These are phyloP conservation scores for Tachuris rubrigastra DNA, from an alignment of 2,113 vertebrate genomes.

Conservation along the genomic window DNA sequence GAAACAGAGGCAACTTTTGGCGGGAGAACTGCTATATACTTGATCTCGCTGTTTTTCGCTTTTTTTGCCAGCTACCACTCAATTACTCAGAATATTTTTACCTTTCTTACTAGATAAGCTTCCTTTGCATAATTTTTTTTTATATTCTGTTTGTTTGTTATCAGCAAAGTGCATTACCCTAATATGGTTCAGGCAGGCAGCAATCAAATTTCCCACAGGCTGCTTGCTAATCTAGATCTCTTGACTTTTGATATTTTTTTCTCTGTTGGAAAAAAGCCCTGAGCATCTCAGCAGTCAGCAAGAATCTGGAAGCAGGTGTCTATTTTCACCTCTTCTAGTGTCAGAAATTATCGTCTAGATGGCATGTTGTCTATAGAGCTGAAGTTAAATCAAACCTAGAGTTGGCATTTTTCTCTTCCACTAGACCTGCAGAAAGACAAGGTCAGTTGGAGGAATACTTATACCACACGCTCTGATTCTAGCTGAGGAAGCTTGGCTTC, in stretches of 20 bases:
- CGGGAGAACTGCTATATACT: neutral
- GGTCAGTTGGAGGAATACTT: neutral
- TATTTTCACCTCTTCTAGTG: neutral
- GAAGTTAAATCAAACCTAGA: neutral
- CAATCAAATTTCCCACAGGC: neutral
- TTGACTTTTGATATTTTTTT: neutral
- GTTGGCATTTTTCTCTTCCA: neutral
- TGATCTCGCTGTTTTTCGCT: neutral
- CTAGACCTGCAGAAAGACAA: neutral
- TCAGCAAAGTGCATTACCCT: neutral
- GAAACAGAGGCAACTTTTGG: neutral
- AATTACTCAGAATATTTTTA: neutral
- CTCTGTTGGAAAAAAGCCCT: neutral
- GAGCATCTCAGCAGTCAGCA: neutral
- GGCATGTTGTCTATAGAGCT: neutral
- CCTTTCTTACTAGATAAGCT: neutral
- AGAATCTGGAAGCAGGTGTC: neutral
- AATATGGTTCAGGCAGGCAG: neutral
- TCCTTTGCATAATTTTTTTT: neutral
- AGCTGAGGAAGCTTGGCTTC: neutral
- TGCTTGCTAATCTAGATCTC: neutral
- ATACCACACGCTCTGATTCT: rapidly evolving
- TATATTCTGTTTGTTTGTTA: rapidly evolving
- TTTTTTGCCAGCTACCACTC: neutral
- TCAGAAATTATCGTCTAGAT: neutral